Evolutionary conservation across 2,797 vertebrate genomes (phyloP).

Genomic region (Leptatherina wallacei): DNA sequence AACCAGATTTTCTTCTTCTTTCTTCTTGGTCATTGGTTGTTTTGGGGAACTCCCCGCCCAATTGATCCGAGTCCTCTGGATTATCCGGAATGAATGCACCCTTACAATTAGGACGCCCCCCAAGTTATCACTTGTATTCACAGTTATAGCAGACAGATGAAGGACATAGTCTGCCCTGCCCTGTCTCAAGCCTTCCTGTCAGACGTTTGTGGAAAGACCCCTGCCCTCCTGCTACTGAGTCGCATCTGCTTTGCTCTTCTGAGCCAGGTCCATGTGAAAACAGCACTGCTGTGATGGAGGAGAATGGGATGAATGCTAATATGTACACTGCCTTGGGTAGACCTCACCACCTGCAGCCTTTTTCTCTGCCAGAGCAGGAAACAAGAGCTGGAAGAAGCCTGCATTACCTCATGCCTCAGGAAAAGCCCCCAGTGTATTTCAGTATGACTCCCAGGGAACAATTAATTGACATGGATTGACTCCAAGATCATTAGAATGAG

Average conservation of each 20-base stretch:
- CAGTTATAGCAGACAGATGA: conserved; percentile 36
- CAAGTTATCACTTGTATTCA: conserved; percentile 46
- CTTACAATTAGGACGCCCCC: not conserved
- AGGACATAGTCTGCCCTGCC: conserved; percentile 27
- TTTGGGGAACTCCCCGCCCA: not conserved
- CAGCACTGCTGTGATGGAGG: conserved; percentile 24
- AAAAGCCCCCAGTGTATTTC: conserved; percentile 36
- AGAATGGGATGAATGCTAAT: conserved; percentile 57
- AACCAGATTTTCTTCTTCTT: too few species aligned
- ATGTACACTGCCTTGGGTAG: conserved; percentile 31
- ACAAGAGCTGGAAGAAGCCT: conserved; percentile 18
- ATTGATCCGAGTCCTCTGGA: not conserved
- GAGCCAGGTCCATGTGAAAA: conserved; percentile 51
- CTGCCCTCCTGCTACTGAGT: conserved; percentile 53
- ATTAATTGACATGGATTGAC: conserved; percentile 59
- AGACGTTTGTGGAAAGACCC: conserved; percentile 59
- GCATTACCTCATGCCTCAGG: conserved; percentile 41
- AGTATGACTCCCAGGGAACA: conserved; percentile 49
- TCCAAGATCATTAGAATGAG: conserved; percentile 72
- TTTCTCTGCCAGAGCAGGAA: conserved; percentile 41
- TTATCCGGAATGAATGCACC: not conserved
- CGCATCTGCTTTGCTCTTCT: conserved; percentile 58
- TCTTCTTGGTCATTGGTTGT: not conserved
- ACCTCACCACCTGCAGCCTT: conserved; percentile 57
- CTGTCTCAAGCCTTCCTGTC: conserved; percentile 43